Evolutionary conservation across 2,888 invertebrate genomes (phyloP).

Genomic region (Perdita meconis): DNA sequence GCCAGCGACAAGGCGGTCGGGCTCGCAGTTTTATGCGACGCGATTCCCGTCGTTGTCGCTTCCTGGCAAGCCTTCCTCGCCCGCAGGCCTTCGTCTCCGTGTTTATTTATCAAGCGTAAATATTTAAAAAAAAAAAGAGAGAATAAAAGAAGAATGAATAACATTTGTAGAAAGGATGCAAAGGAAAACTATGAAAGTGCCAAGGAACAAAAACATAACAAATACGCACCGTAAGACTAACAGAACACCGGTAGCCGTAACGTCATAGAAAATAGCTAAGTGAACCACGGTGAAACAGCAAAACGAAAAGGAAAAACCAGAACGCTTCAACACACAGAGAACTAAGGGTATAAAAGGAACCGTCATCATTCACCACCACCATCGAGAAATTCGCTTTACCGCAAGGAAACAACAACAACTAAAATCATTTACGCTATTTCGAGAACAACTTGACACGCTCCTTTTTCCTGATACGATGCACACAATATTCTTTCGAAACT

Average conservation of each 20-base stretch:
- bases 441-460: conserved; percentile 59
- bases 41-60: conserved; percentile 62
- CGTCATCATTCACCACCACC: conserved; percentile 7
- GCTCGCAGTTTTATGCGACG: conserved; percentile 82
- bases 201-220: conserved; percentile 67
- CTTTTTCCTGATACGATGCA: conserved; percentile 60
- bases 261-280: background rate
- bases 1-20: conserved; percentile 65
- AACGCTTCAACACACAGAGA: too few relatives aligned
- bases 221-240: conserved; percentile 29
- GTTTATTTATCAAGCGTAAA: conserved; percentile 82
- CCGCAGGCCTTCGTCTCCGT: conserved; percentile 61
- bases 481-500: conserved; percentile 1
- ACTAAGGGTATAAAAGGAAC: background rate
- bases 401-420: conserved; percentile 10
- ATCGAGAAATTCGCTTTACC: conserved; percentile 48
- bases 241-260: conserved; percentile 11
- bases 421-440: conserved; percentile 68
- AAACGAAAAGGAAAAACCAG: background rate
- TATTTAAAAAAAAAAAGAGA: conserved; percentile 73
- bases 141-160: conserved; percentile 44
- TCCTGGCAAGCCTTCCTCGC: conserved; percentile 55
- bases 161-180: conserved; percentile 54
- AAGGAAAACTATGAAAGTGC: conserved; percentile 72
- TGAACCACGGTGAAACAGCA: conserved; percentile 7